These are phyloP conservation scores for Pithys albifrons DNA, from an alignment of 2,113 vertebrate genomes.

Conservation along the genomic window DNA sequence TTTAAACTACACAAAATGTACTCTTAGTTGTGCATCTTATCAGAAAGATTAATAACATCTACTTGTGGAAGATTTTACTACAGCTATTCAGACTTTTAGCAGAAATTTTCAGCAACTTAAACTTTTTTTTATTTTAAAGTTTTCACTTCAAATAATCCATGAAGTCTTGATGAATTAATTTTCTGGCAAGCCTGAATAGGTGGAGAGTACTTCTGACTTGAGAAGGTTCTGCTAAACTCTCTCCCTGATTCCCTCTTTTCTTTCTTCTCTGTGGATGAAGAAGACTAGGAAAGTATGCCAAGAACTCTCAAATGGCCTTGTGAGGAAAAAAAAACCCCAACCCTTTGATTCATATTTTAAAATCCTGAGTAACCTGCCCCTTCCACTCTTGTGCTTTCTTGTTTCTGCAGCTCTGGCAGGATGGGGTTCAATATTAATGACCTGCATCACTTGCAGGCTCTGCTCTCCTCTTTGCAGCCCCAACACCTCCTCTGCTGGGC, in stretches of 20 bases:
- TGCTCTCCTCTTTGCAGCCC: neutral
- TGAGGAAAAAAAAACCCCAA: neutral
- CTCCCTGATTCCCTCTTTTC: neutral
- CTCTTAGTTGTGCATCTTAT: neutral
- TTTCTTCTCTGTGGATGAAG: neutral
- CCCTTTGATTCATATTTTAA: constrained; percentile 60
- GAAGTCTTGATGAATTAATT: constrained; percentile 6
- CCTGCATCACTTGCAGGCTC: constrained; percentile 1
- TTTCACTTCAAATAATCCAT: neutral
- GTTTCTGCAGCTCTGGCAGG: constrained; percentile 12
- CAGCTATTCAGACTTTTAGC: neutral
- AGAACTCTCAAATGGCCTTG: constrained; percentile 41
- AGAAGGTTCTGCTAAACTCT: neutral
- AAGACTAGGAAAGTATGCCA: constrained; percentile 5
- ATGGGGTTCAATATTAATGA: constrained; percentile 35
- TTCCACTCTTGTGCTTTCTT: neutral
- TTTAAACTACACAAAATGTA: neutral
- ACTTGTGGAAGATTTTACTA: neutral
- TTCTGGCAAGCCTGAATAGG: neutral
- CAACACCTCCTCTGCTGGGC: neutral
- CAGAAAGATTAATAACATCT: neutral
- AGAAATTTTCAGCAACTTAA: neutral
- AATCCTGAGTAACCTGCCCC: constrained; percentile 22
- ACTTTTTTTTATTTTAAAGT: neutral
- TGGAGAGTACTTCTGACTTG: neutral